These are phyloP conservation scores for Mustela nigripes DNA, from an alignment of 2,113 vertebrate genomes.

Conservation along the genomic window DNA sequence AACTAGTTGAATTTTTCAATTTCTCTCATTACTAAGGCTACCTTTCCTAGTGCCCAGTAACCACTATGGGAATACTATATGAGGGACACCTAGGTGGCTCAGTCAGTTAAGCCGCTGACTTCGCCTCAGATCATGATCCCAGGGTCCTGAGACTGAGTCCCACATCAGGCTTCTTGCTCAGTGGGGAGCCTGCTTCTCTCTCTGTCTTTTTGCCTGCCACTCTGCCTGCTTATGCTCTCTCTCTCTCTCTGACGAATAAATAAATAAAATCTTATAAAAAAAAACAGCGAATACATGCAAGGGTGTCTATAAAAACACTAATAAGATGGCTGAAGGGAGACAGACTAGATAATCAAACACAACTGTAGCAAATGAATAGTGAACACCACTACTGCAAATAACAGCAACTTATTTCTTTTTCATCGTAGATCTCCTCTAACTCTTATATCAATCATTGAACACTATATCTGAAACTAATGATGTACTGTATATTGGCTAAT, in stretches of 20 bases:
- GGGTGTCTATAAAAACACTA: background rate
- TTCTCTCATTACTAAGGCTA: background rate
- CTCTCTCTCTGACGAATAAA: no score
- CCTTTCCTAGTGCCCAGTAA: background rate
- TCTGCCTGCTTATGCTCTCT: no score
- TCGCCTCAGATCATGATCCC: no score
- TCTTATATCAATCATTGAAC: background rate
- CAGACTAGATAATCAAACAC: background rate
- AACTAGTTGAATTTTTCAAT: background rate
- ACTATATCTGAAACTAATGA: no score
- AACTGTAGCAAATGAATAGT: background rate
- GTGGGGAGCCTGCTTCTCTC: no score
- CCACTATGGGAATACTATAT: background rate
- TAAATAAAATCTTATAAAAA: background rate
- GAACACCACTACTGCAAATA: background rate
- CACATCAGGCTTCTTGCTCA: no score
- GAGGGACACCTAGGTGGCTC: no score
- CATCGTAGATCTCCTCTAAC: constrained; percentile 2
- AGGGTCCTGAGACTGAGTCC: no score
- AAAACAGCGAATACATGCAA: background rate
- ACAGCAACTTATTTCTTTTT: background rate
- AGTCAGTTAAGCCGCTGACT: no score
- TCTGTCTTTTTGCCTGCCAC: no score
- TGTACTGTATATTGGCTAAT: no score
- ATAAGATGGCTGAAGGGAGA: background rate